Conservation (phyloP, 2,888 invertebrate species). For the Neocrepidodera transversa region DNA sequence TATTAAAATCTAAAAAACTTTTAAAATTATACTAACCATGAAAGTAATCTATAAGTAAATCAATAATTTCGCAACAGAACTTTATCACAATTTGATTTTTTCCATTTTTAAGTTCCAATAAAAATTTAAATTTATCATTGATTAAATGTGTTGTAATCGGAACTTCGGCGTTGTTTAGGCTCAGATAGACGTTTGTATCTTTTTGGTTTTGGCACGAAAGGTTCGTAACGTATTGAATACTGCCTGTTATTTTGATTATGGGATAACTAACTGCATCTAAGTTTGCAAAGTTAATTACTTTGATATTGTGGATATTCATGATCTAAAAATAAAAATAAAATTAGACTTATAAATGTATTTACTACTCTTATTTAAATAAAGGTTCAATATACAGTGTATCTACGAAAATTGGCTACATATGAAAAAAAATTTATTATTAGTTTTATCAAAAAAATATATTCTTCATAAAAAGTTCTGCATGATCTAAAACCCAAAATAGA, state of each 20-base stretch:
- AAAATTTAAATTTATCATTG: slow-evolving; percentile 73
- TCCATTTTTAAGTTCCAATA: slow-evolving; percentile 70
- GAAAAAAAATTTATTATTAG: no score
- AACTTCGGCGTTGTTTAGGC: slow-evolving; percentile 23
- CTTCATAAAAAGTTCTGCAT: no score
- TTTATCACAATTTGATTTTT: slow-evolving; percentile 69
- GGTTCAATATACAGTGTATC: no score
- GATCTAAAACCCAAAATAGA: no score
- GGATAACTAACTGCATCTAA: slow-evolving; percentile 44
- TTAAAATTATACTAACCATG: slow-evolving; percentile 60
- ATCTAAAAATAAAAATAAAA: slow-evolving; percentile 24
- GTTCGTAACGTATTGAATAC: slow-evolving; percentile 32
- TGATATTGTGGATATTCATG: slow-evolving; percentile 40
- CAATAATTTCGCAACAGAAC: slow-evolving; percentile 63
- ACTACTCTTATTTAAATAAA: no score
- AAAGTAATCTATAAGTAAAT: slow-evolving; percentile 65
- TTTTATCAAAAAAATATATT: no score
- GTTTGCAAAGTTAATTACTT: slow-evolving; percentile 43
- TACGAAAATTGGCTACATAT: no score
- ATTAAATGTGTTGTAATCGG: slow-evolving; percentile 47
- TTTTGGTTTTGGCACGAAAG: slow-evolving; percentile 33
- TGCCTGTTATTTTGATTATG: slow-evolving; percentile 45
- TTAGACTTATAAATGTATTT: no score
- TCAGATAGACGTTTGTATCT: slow-evolving; percentile 34
- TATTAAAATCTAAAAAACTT: not conserved